A percentile compares a stretch with the other conserved stretches of the same genome.
These are phyloP conservation scores for Drosophila tsacasi DNA, from an alignment of 1,140 invertebrate genomes.

Conservation along the genomic window DNA sequence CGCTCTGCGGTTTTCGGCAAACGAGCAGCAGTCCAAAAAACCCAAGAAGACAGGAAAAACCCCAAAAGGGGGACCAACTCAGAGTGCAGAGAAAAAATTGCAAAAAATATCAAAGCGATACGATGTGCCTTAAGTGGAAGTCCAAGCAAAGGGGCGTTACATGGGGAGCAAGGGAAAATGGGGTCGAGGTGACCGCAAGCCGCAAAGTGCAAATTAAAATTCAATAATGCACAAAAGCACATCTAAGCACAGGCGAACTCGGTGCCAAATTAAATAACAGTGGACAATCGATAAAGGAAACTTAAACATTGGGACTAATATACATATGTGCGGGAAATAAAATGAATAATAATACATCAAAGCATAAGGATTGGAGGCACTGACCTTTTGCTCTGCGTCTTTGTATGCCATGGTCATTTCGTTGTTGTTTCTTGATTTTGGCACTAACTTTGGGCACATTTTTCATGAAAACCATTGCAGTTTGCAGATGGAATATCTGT, in stretches of 20 bases:
- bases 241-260: constrained; percentile 14
- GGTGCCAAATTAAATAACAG: constrained; percentile 35
- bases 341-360: too few species aligned
- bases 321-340: too few species aligned
- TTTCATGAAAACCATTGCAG: too few species aligned
- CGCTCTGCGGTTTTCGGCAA: constrained; percentile 54
- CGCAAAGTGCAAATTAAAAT: constrained; percentile 71
- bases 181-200: constrained; percentile 43
- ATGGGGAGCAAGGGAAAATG: constrained; percentile 23
- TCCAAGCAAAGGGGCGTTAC: constrained; percentile 26
- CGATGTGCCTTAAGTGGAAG: constrained; percentile 23
- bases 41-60: not conserved
- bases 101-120: constrained; percentile 44
- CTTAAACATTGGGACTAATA: not conserved
- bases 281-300: not conserved
- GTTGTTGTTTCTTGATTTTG: too few species aligned
- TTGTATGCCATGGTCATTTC: too few species aligned
- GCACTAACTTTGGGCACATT: too few species aligned
- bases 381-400: too few species aligned
- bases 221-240: constrained; percentile 49
- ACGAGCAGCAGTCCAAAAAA: constrained; percentile 28
- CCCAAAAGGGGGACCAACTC: not conserved
- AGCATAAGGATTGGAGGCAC: too few species aligned
- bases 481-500: too few species aligned
- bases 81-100: constrained; percentile 16